Base-by-base conservation (phyloP, 2,797 vertebrate genomes). In the Holocentrus rufus region DNA sequence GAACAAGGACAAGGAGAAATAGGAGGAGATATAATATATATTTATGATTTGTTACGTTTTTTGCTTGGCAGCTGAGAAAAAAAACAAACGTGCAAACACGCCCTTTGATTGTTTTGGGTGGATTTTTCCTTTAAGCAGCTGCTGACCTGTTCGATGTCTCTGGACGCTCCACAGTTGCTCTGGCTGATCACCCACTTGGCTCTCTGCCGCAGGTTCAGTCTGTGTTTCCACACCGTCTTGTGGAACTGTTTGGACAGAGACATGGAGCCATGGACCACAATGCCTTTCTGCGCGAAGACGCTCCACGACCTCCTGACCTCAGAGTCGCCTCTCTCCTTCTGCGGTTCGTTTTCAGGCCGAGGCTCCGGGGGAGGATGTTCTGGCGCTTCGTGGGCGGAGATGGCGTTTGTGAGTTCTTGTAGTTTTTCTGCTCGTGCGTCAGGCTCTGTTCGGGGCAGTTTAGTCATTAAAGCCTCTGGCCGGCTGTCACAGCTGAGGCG, bases 171-270 rank as follows among this genome's bases (percentile, higher is more conserved):
- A 88, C 94, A 97, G 90, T 94, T 62, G 46, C 90, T 77, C 31
- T 91, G 75, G 11, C 91, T 74, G 83, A 98, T 94, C 30, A 93
- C 93, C 97, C 96, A 98, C 44, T 92, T 95, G 46, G 91, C 97
- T 85, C 98, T 94, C 88, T 97, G 95, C 64, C 90, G 92, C 2
- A 84, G 89, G 82, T 97, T 94, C 31, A 98, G 93, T 31, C 91
- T 83, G 68, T 96, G 92, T 74, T 68, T 66, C 54, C 93, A 90
- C 86, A 97, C 84, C 72, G 77, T 85, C 70, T 57, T 89, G 23
- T 82, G 91, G 71, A 98, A 92, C 11, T 84, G 90, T 76, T 83
- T 75, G 70, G 96, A 98, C 76, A 95, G 90, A 22, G 92, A 79
- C 65, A 72, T 85, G 47, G 89, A 77, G 27, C 86, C 82, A 77